Base-by-base conservation (phyloP, 2,113 vertebrate genomes). In the Calyptommatus sinebrachiatus region DNA sequence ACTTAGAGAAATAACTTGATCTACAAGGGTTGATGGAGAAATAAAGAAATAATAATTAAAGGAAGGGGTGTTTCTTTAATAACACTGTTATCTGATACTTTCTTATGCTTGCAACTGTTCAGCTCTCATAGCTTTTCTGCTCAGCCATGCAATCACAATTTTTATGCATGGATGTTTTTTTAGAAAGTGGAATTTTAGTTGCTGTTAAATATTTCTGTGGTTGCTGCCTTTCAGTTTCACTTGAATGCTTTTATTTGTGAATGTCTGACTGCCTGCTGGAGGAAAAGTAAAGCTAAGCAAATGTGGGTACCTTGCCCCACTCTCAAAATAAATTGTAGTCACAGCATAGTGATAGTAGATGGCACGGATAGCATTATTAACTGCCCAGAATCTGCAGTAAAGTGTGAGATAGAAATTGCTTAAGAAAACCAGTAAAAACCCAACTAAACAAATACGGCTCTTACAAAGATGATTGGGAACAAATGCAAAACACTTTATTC, bases 121-220 rank as follows among this genome's bases (percentile, higher is more conserved):
- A 65, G 70, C 26, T 28, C 31, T n/a, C 41, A 21, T 61, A 21
- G n/a, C 26, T 75, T 75, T 41, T 80, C 24, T 73, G 67, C 72
- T 62, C 35, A 62, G 50, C 72, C 26, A 53, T 60, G 76, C 48
- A 69, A 69, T 45, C 28, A 35, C 63, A 69, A 74, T 68, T 74
- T 81, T 81, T 75, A 74, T 24, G 35, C 77, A 78, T 70, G 77
- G 76, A 14, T 78, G 67, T 45, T 4, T 74, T 80, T 57, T 81
- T 41, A 75, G 35, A 69, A 81, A 69, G 72, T 31, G 35, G 46
- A 65, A 11, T 81, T 75, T 81, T 75, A 53, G 20, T 75, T 75
- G 53, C 53, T 57, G 53, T 57, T 57, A 57, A 14, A 28, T 61
- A 57, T 46, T 73, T 81, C 31, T 69, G 14, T 45, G 73, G 78